Base-by-base conservation (phyloP, 2,113 vertebrate species). In the Oreotrochilus melanogaster region DNA sequence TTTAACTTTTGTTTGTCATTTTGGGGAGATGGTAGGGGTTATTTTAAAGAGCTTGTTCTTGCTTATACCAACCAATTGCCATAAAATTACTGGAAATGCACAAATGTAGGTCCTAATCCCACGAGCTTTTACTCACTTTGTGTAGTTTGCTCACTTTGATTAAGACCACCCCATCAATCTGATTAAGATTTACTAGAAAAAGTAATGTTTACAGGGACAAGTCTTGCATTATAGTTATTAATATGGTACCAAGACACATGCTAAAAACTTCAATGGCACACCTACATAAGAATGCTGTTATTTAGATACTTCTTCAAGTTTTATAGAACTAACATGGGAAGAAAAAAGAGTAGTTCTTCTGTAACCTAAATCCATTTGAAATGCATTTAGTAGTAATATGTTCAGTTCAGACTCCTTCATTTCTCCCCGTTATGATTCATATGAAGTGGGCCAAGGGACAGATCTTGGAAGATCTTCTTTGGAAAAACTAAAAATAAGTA, bases 51-150 rank as follows among this genome's bases (percentile, higher is more conserved):
- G 88, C 51, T 86, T 78, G 11, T 76, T 88, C 64, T 83, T 71
- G 51, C 42, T 92, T 74, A 62, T 67, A 51, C 10, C 30, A 66
- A 70, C 25, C 66, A 84, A 74, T 91, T 84, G 35, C 60, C 48
- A 75, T 85, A 91, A 78, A 85, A 89, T 66, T 93, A 33, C 39
- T 84, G 66, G 43, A 88, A 86, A 88, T 86, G 45, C 47, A 74
- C 61, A 60, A 89, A 78, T 53, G 25, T 64, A 71, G 31, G 19
- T 67, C 57, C 33, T 79, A 88, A 80, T 88, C 51, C 54, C 78
- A 79, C 30, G 71, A 47, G 7, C 9, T 91, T 62, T 89, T 85
- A 71, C 23, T 78, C 5, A 2, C 35, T 89, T 72, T 58, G 27
- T 78, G 37, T 16, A 82, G 37, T 85, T 39, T 39, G 12, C 39